Conservation (phyloP, 2,888 invertebrate genomes). For the Plagiodera versicolora region DNA sequence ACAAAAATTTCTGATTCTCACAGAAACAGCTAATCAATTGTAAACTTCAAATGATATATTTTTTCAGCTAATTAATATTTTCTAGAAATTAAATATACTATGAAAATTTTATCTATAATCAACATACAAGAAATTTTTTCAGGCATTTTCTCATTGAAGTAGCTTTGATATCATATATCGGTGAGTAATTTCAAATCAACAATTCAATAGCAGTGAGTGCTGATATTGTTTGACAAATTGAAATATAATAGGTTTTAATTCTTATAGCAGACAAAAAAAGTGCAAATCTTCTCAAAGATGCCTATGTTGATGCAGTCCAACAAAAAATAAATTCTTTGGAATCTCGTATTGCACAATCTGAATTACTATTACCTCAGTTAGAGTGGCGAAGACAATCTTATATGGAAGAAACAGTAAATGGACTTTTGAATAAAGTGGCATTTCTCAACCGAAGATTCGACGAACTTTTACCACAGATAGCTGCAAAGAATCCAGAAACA, state of each 20-base stretch:
- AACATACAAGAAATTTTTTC: slow-evolving; percentile 25
- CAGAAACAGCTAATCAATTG: too few species aligned
- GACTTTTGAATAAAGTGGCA: slow-evolving; percentile 53
- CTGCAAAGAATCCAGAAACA: slow-evolving; percentile 29
- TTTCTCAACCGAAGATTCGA: slow-evolving; percentile 57
- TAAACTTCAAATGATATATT: too few species aligned
- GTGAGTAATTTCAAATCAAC: slow-evolving; percentile 44
- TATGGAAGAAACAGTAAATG: slow-evolving; percentile 55
- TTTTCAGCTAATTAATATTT: too few species aligned
- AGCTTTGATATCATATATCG: slow-evolving; percentile 54
- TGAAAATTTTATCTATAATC: too few species aligned
- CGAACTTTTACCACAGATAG: slow-evolving; percentile 55
- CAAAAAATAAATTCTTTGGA: slow-evolving; percentile 55
- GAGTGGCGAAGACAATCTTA: slow-evolving; percentile 54
- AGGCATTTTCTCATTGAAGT: slow-evolving; percentile 56
- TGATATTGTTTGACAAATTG: too few species aligned
- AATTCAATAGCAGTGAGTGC: too few species aligned
- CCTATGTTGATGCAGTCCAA: slow-evolving; percentile 56
- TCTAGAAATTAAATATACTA: too few species aligned
- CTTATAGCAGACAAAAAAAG: slow-evolving; percentile 38
- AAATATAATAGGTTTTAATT: slow-evolving; percentile 6
- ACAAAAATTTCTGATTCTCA: too few species aligned
- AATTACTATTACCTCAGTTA: slow-evolving; percentile 53
- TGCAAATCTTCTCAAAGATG: slow-evolving; percentile 51
- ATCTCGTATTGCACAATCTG: slow-evolving; percentile 52